phyloP scores from a whole-genome alignment of 2,113 vertebrate species.

The Ailuropoda melanoleuca region DNA sequence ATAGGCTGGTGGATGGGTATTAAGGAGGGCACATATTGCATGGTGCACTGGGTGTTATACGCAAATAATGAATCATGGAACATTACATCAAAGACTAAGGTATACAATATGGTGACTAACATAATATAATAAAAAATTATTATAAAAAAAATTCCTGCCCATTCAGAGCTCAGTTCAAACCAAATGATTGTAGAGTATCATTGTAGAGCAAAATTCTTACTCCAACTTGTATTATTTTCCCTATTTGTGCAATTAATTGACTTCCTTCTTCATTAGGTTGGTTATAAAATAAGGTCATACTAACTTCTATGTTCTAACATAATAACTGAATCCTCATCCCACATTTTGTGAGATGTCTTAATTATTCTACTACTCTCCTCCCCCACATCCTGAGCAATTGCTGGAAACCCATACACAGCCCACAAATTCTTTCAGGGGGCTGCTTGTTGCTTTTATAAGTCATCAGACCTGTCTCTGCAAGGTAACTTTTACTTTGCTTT shows the following conservation, averaged over 20 bases:
- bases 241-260: not conserved
- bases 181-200: not conserved
- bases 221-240: not conserved
- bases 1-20: no score
- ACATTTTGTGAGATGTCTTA: conserved; percentile 32
- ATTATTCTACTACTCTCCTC: not conserved
- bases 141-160: not conserved
- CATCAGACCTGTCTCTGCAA: not conserved
- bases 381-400: not conserved
- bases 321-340: conserved; percentile 14
- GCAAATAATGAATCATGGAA: no score
- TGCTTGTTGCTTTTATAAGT: conserved; percentile 19
- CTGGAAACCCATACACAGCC: not conserved
- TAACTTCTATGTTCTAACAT: conserved; percentile 38
- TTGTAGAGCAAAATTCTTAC: conserved; percentile 30
- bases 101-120: no score
- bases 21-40: no score
- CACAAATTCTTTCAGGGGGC: not conserved
- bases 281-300: conserved; percentile 52
- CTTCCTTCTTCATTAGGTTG: conserved; percentile 4
- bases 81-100: no score
- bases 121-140: no score
- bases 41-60: no score
- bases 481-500: not conserved
- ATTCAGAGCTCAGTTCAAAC: conserved; percentile 11